A percentile compares a stretch with the other conserved stretches of the same genome.
Conservation (phyloP, 2,888 invertebrate species). For the Eristalis tenax region DNA sequence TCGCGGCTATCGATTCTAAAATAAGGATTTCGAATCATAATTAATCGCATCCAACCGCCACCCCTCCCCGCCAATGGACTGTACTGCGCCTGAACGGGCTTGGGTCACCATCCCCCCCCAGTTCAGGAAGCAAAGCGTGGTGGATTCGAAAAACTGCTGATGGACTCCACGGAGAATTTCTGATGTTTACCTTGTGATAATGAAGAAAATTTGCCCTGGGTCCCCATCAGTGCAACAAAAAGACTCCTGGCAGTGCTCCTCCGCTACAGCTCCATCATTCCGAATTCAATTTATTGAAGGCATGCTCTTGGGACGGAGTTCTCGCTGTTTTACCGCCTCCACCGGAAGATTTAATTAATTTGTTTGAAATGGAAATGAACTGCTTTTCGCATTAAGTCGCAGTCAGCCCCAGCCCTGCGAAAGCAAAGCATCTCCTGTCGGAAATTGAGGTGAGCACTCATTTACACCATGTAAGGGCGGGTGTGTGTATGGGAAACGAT, state of each 20-base stretch:
- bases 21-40: conserved; percentile 19
- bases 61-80: neutral
- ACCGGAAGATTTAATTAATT: conserved; percentile 25
- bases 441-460: neutral
- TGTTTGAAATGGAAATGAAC: conserved; percentile 28
- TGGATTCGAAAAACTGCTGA: neutral
- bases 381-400: conserved; percentile 7
- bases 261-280: neutral
- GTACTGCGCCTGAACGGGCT: no score
- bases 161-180: conserved; percentile 5
- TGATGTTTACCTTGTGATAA: conserved; percentile 47
- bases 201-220: conserved; percentile 30
- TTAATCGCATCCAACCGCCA: conserved; percentile 5
- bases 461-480: neutral
- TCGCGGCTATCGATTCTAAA: conserved; percentile 11
- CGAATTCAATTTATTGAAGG: conserved; percentile 10
- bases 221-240: neutral
- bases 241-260: neutral
- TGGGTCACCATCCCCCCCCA: neutral
- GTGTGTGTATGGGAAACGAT: no score
- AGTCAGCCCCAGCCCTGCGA: neutral
- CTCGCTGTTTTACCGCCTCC: neutral
- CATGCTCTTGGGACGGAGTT: neutral
- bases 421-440: neutral
- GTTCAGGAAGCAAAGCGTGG: neutral